A percentile compares a stretch with the other conserved stretches of the same genome.
These are phyloP conservation scores for Poicephalus meyeri DNA, from an alignment of 2,113 vertebrate species.

Conservation along the genomic window DNA sequence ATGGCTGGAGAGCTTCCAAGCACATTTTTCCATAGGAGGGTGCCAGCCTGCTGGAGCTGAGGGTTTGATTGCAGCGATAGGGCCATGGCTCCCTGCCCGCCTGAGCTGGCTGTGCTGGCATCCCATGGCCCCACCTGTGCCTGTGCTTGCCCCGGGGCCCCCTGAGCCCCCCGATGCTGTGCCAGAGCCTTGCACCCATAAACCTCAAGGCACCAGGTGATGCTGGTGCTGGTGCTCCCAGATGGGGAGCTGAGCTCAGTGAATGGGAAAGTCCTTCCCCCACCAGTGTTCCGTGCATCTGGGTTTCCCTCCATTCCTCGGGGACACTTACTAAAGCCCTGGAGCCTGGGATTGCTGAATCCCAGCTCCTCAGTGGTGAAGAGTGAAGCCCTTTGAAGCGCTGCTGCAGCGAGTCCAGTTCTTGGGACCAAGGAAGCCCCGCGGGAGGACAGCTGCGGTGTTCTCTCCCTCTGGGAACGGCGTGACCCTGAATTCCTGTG, in stretches of 20 bases:
- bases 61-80: neutral
- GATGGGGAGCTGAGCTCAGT: neutral
- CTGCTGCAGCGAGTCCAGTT: neutral
- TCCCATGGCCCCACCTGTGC: neutral
- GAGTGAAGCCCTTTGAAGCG: neutral
- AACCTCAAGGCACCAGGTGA: neutral
- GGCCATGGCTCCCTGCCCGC: neutral
- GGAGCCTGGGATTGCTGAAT: neutral
- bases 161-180: fast-evolving
- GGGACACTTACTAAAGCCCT: neutral
- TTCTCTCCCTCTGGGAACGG: neutral
- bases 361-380: neutral
- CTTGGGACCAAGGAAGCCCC: neutral
- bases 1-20: constrained; percentile 26
- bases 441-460: neutral
- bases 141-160: neutral
- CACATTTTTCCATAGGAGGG: neutral
- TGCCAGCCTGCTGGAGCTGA: neutral
- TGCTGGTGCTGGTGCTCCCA: neutral
- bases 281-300: neutral
- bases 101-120: neutral
- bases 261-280: neutral
- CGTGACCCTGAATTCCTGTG: neutral
- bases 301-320: neutral
- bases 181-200: neutral